Conservation (phyloP, 2,113 vertebrate genomes). For the Dinomys branickii region DNA sequence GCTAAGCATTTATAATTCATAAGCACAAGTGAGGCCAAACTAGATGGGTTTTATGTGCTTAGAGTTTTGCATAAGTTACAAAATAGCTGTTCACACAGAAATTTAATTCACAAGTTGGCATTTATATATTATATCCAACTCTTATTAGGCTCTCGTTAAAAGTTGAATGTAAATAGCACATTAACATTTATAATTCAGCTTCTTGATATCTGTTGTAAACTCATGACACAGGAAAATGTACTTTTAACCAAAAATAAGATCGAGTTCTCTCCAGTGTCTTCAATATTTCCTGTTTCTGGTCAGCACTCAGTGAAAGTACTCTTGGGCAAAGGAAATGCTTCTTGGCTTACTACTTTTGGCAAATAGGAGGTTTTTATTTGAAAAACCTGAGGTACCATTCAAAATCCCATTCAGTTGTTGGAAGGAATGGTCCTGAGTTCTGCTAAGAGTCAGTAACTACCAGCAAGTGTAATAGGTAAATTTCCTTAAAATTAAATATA, state of each 20-base stretch:
- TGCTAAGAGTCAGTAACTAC: background rate
- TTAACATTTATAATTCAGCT: slow-evolving; percentile 68
- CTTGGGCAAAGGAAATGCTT: background rate
- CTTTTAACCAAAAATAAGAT: slow-evolving; percentile 63
- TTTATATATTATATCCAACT: slow-evolving; percentile 67
- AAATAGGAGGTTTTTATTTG: background rate
- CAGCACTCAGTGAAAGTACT: background rate
- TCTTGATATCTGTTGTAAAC: slow-evolving; percentile 59
- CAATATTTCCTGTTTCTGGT: background rate
- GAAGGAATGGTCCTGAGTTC: background rate
- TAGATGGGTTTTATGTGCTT: slow-evolving; percentile 64
- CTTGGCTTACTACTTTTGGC: accelerated
- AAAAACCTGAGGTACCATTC: background rate
- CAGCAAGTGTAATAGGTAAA: background rate
- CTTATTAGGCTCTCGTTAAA: slow-evolving; percentile 75
- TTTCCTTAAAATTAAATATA: slow-evolving; percentile 19
- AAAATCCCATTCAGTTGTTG: background rate
- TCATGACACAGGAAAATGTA: slow-evolving; percentile 60
- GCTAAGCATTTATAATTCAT: slow-evolving; percentile 80
- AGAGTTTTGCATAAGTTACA: slow-evolving; percentile 71
- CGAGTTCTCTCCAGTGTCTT: background rate
- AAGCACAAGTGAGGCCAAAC: slow-evolving; percentile 79
- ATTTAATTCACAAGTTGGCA: slow-evolving; percentile 77
- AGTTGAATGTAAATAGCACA: slow-evolving; percentile 61
- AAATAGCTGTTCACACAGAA: slow-evolving; percentile 76